Base-by-base conservation (phyloP, 2,888 invertebrate species). In the Rhopalosiphum nymphaeae region DNA sequence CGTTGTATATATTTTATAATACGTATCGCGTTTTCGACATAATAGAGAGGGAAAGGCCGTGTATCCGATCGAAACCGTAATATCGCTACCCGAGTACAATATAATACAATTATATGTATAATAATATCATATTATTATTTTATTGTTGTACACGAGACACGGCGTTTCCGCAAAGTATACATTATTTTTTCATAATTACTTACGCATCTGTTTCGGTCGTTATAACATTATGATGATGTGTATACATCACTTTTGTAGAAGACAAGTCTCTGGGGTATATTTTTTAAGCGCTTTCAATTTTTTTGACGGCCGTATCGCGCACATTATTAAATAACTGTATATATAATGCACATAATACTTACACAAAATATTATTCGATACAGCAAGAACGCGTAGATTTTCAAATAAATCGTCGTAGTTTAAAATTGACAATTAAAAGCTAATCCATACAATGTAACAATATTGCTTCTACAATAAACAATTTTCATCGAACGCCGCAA, bases 51-150 rank as follows among this genome's bases (percentile, higher is more conserved):
- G 78, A 78, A 46, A 67, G 36, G 36, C 78, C 49, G 91, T 49
- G 49, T 78, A 91, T 78, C 78, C 67, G 49, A 91, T 49, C 84
- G 84, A 84, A 78, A 84, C 42, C 78, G 78, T 53, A 84, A 42
- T 91, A 89, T 61, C 67, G 67, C 7, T 67, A 16, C 67, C 78
- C 9, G 36, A 78, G 78, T 21, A 67, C 67, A 78, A 16, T 78
- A 36, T 78, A 36, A 21, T 78, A 78, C 36, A 78, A 36, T 78
- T 2, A 29, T 21, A 21, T 3, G 16, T 67, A n/a, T 67, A 67
- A 36, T 67, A 9, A n/a, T 9, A 21, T 78, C 36, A 9, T 42
- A 78, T 78, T 78, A 78, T 42, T 42, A 78, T 36, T 78, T 78
- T 78, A 78, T 78, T 78, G 78, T 78, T 78, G 29, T 46, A 49